Evolutionary conservation across 2,888 invertebrate species (phyloP).

Genomic region (Ypsolopha scabrella): DNA sequence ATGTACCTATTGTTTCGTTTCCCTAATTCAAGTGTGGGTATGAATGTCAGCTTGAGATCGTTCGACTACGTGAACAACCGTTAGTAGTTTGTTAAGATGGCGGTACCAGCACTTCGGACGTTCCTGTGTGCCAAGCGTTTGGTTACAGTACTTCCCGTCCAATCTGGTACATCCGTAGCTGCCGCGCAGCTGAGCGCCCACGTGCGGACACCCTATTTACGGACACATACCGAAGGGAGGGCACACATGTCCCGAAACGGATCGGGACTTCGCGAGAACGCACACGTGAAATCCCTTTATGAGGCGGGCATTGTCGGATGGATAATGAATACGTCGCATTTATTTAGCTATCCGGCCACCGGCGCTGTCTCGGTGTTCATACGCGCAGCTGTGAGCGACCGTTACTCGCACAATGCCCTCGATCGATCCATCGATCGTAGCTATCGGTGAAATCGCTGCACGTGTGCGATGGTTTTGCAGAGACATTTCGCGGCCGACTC

Average conservation of each 20-base stretch:
- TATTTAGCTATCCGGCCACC: slow-evolving; percentile 69
- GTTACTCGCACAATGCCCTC: slow-evolving; percentile 70
- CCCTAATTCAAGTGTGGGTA: slow-evolving; percentile 25
- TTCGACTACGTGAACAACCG: not conserved
- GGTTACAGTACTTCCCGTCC: slow-evolving; percentile 64
- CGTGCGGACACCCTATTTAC: slow-evolving; percentile 70
- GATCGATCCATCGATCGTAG: slow-evolving; percentile 61
- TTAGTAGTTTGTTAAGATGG: not conserved
- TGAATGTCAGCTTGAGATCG: slow-evolving; percentile 5
- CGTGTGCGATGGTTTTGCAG: slow-evolving; percentile 44
- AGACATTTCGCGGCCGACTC: slow-evolving; percentile 40
- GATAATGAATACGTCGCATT: slow-evolving; percentile 67
- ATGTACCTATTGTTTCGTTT: slow-evolving; percentile 38
- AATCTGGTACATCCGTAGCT: slow-evolving; percentile 48
- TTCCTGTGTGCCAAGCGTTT: slow-evolving; percentile 53
- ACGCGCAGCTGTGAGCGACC: slow-evolving; percentile 67
- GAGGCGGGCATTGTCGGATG: slow-evolving; percentile 60
- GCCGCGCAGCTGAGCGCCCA: slow-evolving; percentile 60
- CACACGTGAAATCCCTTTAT: slow-evolving; percentile 70
- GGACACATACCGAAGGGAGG: slow-evolving; percentile 64
- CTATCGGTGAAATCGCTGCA: slow-evolving; percentile 62
- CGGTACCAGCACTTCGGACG: slow-evolving; percentile 16
- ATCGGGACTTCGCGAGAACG: slow-evolving; percentile 64
- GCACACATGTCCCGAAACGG: slow-evolving; percentile 66
- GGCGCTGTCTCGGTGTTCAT: slow-evolving; percentile 34